Percentiles rank a stretch among this genome's conserved stretches.
Evolutionary conservation across 1,140 invertebrate species (phyloP).

Genomic region (Dufourea novaeangliae): DNA sequence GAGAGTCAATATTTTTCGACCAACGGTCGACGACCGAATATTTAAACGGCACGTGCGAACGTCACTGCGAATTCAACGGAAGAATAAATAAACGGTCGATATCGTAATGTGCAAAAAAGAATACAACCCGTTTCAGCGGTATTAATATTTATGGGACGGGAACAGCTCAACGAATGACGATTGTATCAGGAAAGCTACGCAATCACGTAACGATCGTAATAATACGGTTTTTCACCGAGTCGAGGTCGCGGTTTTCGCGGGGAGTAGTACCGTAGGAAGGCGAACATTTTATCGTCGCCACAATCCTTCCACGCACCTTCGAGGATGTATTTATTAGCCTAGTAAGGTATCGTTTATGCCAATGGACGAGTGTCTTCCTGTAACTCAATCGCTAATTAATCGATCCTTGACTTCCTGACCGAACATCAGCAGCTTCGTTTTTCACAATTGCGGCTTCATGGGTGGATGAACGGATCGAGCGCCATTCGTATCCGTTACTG

Average conservation of each 20-base stretch:
- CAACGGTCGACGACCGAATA: constrained; percentile 3
- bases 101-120: not conserved
- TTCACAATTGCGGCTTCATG: constrained; percentile 13
- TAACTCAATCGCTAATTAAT: constrained; percentile 22
- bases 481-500: not conserved
- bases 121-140: not conserved
- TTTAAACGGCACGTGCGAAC: not conserved
- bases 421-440: constrained; percentile 7
- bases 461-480: constrained; percentile 5
- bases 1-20: not conserved
- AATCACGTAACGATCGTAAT: not conserved
- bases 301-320: no score
- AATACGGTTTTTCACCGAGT: not conserved
- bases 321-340: constrained; percentile 31
- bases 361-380: constrained; percentile 39
- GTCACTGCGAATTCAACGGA: not conserved
- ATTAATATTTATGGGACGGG: not conserved
- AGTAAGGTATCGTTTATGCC: constrained; percentile 28
- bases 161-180: not conserved
- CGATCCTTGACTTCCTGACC: constrained; percentile 19
- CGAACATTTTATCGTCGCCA: not conserved
- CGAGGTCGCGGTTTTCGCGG: constrained; percentile 1
- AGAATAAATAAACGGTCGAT: not conserved
- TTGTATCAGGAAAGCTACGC: not conserved
- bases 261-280: not conserved